These are phyloP conservation scores for Andrena bicolor DNA, from an alignment of 2,888 invertebrate genomes.

Conservation along the genomic window DNA sequence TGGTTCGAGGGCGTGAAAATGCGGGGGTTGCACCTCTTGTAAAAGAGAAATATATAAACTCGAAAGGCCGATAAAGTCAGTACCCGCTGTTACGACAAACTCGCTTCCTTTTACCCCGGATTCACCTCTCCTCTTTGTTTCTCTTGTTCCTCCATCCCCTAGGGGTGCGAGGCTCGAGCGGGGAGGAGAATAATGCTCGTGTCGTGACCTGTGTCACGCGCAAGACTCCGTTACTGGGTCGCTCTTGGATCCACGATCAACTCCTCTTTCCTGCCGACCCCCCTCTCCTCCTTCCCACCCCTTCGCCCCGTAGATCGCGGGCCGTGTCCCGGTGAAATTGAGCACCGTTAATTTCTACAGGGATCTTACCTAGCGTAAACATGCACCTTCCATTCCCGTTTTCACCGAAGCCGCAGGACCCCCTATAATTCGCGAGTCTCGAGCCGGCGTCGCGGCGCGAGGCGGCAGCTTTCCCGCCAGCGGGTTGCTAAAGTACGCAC, in stretches of 20 bases:
- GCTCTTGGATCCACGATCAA: conserved; percentile 52
- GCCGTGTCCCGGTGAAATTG: neutral
- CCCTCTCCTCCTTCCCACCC: neutral
- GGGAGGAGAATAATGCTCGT: conserved; percentile 61
- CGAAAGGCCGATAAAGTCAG: conserved; percentile 73
- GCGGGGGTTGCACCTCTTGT: conserved; percentile 70
- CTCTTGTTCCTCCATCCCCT: conserved; percentile 12
- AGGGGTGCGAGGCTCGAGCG: conserved; percentile 39
- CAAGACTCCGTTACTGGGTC: conserved; percentile 56
- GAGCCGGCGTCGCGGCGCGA: no score
- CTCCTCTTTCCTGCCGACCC: neutral
- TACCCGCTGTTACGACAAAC: conserved; percentile 71
- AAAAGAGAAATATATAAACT: conserved; percentile 74
- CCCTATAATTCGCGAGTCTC: no score
- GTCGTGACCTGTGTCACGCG: conserved; percentile 57
- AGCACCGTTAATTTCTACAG: conserved; percentile 17
- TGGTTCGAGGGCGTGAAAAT: conserved; percentile 69
- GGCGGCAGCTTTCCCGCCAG: no score
- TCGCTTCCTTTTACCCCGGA: conserved; percentile 62
- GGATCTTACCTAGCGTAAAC: neutral
- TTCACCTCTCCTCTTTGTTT: conserved; percentile 51
- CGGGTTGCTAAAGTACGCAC: neutral
- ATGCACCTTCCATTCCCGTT: no score
- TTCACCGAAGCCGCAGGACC: no score
- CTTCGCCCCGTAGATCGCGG: neutral